Evolutionary conservation across 2,113 vertebrate genomes (phyloP), one percentile per base, ranked within the genome.

Genomic region (Siniperca chuatsi): DNA sequence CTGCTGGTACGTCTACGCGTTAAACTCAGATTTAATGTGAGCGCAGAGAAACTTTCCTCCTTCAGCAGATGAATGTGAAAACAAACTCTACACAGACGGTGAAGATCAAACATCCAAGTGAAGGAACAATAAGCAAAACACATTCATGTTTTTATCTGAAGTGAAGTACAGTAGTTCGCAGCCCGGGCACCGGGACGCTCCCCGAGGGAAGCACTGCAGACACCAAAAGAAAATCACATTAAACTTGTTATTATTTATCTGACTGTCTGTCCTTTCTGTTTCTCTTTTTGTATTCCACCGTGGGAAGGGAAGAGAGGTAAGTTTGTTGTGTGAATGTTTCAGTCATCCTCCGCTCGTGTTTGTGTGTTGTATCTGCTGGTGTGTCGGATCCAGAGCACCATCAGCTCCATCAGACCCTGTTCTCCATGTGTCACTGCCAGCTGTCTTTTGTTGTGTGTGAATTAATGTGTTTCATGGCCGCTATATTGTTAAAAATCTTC

Each of bases 271-370:
- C 12, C 58, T 69, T 67, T 70, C n/a, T 83, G 9, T 73, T 42
- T 55, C 68, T 79, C 21, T 62, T 20, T 42, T 3, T 78, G 8
- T 71, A 4, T 42, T 77, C 69, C 46, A 57, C 37, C 55, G 4
- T 77, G 21, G 79, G 72, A 93, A 95, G 94, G 91, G 92, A 78
- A 73, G 86, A 87, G 90, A 94, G 93, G 93, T 93, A 71, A 90
- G 92, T 87, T 58, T 35, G 0, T 2, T 8, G 2, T 71, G 12
- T 29, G 13, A 35, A 16, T 66, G n/a, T 64, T 54, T 35, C 37
- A 12, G 20, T 58, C 15, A 5, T 9, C 13, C 13, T 33, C 6
- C 10, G 3, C 5, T 42, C n/a, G 0, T 25, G 33, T 48, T 55
- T 73, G 42, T 72, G 69, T 50, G 23, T 60, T 21, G 20, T n/a